Percentiles rank a stretch among this genome's conserved stretches.
Conservation (phyloP, 2,888 invertebrate genomes). For the Biston stratarius region DNA sequence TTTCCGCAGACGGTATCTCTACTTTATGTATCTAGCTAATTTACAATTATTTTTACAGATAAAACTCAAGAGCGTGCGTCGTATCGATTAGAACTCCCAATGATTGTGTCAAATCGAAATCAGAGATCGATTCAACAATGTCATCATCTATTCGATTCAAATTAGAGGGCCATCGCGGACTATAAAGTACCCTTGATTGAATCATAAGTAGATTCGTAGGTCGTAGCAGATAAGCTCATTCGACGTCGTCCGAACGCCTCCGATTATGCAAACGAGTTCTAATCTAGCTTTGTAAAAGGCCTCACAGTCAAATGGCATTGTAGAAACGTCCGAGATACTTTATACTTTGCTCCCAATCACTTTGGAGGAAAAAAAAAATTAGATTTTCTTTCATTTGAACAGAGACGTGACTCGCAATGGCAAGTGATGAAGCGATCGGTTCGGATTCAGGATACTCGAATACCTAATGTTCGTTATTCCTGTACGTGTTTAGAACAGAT, state of each 20-base stretch:
- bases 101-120: constrained; percentile 5
- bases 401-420: constrained; percentile 71
- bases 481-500: constrained; percentile 70
- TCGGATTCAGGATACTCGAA: constrained; percentile 52
- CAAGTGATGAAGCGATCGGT: constrained; percentile 68
- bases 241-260: constrained; percentile 47
- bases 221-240: constrained; percentile 52
- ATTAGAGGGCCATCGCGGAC: constrained; percentile 37
- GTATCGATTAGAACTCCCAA: background rate
- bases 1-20: too few species aligned
- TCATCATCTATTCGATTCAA: constrained; percentile 38
- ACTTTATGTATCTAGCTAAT: too few species aligned
- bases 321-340: constrained; percentile 63
- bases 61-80: background rate
- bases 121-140: constrained; percentile 14
- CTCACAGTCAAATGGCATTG: constrained; percentile 68
- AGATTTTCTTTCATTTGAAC: constrained; percentile 78
- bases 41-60: too few species aligned
- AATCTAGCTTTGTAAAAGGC: constrained; percentile 66
- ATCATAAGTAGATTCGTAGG: constrained; percentile 48
- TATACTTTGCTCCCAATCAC: constrained; percentile 69
- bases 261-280: constrained; percentile 75
- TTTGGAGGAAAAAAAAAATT: constrained; percentile 71
- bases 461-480: constrained; percentile 68
- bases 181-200: constrained; percentile 46